These are phyloP conservation scores for Syngnathus scovelli DNA, from an alignment of 2,113 vertebrate genomes.

Conservation along the genomic window DNA sequence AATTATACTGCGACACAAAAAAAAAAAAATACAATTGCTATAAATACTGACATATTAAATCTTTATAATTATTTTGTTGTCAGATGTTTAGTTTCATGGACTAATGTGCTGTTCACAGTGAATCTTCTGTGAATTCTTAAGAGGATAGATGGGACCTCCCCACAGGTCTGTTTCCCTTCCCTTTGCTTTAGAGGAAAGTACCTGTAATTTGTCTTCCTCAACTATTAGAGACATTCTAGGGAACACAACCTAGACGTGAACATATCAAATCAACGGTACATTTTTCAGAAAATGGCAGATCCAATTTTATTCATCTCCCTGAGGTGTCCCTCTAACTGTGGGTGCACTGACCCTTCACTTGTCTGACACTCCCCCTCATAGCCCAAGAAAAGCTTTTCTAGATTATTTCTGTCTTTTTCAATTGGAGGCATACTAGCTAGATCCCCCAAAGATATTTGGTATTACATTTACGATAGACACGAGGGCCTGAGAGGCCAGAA, in stretches of 20 bases:
- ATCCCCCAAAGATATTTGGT: conserved; percentile 39
- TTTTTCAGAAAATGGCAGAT: conserved; percentile 79
- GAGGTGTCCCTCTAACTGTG: conserved; percentile 67
- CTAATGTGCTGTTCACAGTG: conserved; percentile 22
- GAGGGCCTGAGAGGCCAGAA: conserved; percentile 38
- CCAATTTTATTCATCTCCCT: conserved; percentile 73
- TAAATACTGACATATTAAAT: not conserved
- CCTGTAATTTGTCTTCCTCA: conserved; percentile 77
- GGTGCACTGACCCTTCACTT: conserved; percentile 70
- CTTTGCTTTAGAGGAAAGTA: conserved; percentile 33
- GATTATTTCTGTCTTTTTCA: conserved; percentile 63
- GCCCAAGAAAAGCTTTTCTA: conserved; percentile 49
- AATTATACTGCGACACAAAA: conserved; percentile 41
- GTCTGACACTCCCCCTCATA: conserved; percentile 46
- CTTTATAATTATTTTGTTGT: conserved; percentile 22
- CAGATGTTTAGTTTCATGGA: conserved; percentile 12
- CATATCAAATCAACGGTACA: conserved; percentile 73
- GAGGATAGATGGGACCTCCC: conserved; percentile 34
- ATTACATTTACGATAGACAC: conserved; percentile 24
- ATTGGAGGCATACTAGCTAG: conserved; percentile 48
- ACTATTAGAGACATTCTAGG: conserved; percentile 66
- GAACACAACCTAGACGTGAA: conserved; percentile 64
- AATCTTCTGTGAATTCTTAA: conserved; percentile 32
- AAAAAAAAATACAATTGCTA: not conserved
- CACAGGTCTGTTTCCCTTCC: conserved; percentile 29